A percentile compares a stretch with the other conserved stretches of the same genome.
These are phyloP conservation scores for Entomyzon cyanotis DNA, from an alignment of 2,113 vertebrate genomes.

Conservation along the genomic window DNA sequence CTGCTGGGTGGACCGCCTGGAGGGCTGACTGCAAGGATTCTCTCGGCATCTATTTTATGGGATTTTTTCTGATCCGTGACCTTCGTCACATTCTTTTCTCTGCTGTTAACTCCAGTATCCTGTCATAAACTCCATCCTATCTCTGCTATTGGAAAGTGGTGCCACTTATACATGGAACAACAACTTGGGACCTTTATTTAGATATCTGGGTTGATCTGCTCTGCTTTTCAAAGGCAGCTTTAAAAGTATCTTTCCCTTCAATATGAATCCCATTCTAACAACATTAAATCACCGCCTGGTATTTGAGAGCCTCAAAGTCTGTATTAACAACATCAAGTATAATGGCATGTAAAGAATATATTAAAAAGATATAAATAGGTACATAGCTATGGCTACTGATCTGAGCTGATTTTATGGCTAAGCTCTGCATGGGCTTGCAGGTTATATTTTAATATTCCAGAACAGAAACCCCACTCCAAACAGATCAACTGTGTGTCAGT, in stretches of 20 bases:
- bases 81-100: background rate
- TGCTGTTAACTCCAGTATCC: background rate
- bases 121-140: background rate
- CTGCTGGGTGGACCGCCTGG: background rate
- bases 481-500: accelerated
- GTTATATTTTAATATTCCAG: background rate
- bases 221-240: background rate
- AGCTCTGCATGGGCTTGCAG: background rate
- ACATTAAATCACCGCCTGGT: background rate
- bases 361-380: background rate
- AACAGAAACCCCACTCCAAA: background rate
- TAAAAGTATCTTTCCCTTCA: background rate
- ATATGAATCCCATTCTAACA: background rate
- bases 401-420: background rate
- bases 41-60: accelerated
- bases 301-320: background rate
- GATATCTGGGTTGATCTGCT: background rate
- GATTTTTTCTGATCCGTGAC: background rate
- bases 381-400: background rate
- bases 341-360: background rate
- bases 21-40: background rate
- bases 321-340: background rate
- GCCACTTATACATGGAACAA: background rate
- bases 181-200: background rate
- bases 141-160: background rate